phyloP scores from a whole-genome alignment of 2,888 invertebrate species.

The Notodonta dromedarius region DNA sequence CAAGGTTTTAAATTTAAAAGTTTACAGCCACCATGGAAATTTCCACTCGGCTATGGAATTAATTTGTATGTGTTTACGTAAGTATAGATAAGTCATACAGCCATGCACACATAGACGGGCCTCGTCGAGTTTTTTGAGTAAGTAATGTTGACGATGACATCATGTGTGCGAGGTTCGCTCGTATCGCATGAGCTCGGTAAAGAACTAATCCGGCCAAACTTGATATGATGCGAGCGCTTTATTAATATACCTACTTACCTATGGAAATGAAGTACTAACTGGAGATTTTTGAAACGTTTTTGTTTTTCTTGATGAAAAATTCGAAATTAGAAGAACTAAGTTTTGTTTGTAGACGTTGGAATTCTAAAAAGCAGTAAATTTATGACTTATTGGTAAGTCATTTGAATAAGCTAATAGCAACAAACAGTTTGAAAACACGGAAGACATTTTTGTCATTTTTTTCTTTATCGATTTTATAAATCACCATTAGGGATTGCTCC shows the following conservation, averaged over 20 bases:
- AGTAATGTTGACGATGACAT: constrained; percentile 56
- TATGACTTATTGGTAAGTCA: too few relatives aligned
- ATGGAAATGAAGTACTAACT: constrained; percentile 24
- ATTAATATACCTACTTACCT: constrained; percentile 25
- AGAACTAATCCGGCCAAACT: constrained; percentile 55
- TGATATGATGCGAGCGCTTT: constrained; percentile 45
- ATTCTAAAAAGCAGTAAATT: too few relatives aligned
- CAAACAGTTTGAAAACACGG: neutral
- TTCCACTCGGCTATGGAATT: constrained; percentile 51
- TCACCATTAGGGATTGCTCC: constrained; percentile 24
- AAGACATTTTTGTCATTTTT: constrained; percentile 16
- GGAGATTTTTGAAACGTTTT: constrained; percentile 7
- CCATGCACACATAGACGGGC: constrained; percentile 32
- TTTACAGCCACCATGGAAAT: constrained; percentile 49
- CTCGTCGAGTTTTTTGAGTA: constrained; percentile 31
- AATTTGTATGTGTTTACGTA: constrained; percentile 39
- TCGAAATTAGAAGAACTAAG: neutral
- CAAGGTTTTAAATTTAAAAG: constrained; percentile 54
- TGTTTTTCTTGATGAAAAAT: too few relatives aligned
- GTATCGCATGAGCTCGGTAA: constrained; percentile 26
- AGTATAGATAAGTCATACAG: constrained; percentile 33
- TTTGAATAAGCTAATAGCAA: too few relatives aligned
- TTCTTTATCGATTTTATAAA: constrained; percentile 23
- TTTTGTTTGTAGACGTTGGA: neutral
- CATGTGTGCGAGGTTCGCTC: constrained; percentile 40